Conservation (phyloP, 1,140 invertebrate species). For the Melanaphis sacchari region DNA sequence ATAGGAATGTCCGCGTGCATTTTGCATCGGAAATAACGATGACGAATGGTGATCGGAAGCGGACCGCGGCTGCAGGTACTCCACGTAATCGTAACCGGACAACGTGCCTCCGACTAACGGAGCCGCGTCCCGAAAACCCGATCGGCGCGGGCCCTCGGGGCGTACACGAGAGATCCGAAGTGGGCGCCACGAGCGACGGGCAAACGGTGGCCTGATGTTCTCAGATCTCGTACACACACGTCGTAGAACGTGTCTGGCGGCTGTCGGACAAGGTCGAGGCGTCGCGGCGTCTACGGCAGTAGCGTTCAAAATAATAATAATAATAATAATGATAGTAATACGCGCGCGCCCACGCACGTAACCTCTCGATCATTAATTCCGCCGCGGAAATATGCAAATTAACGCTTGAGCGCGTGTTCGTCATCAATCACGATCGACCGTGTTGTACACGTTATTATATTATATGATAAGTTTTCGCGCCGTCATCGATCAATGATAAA, state of each 20-base stretch:
- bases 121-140: not conserved
- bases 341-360: not conserved
- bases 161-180: not conserved
- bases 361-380: not conserved
- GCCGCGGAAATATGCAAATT: slow-evolving; percentile 29
- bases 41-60: not conserved
- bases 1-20: too few species aligned
- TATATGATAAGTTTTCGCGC: not conserved
- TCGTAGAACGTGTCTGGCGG: not conserved
- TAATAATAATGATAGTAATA: slow-evolving; percentile 15
- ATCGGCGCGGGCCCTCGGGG: not conserved
- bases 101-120: not conserved
- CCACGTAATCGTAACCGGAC: not conserved
- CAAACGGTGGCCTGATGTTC: not conserved
- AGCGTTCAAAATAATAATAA: not conserved
- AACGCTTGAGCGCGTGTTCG: not conserved
- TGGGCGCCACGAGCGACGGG: not conserved
- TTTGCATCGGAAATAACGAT: not conserved
- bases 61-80: too few species aligned
- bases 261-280: slow-evolving; percentile 20
- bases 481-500: not conserved
- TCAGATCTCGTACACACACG: not conserved
- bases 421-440: not conserved
- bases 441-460: not conserved
- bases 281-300: not conserved